These are phyloP conservation scores for Pomacea maculata DNA, from an alignment of 1,140 invertebrate species.

Conservation along the genomic window DNA sequence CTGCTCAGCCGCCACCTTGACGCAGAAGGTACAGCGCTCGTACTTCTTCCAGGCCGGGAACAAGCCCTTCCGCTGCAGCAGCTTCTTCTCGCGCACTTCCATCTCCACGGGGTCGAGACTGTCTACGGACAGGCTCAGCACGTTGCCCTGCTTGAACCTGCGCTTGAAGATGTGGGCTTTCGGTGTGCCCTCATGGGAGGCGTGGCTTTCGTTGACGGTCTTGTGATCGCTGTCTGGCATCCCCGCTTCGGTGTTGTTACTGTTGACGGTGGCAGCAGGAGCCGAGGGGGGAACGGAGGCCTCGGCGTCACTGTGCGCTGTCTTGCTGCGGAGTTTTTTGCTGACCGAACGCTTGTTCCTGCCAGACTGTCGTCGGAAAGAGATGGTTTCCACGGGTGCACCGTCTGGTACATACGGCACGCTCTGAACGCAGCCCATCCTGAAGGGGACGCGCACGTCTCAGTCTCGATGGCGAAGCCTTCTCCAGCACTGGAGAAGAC, in stretches of 20 bases:
- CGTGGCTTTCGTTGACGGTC: neutral
- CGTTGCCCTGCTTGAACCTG: neutral
- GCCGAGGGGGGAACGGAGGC: neutral
- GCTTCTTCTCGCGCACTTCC: constrained; percentile 18
- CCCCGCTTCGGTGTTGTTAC: neutral
- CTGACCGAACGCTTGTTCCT: constrained; percentile 16
- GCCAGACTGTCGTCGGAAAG: constrained; percentile 16
- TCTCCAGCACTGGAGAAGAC: too few relatives aligned
- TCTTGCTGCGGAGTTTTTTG: constrained; percentile 11
- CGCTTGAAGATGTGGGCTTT: neutral
- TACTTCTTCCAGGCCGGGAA: constrained; percentile 22
- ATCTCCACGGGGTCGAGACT: constrained; percentile 12
- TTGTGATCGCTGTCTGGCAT: too few relatives aligned
- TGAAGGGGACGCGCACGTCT: neutral
- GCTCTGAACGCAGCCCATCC: constrained; percentile 18
- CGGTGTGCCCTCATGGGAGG: neutral
- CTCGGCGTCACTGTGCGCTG: neutral
- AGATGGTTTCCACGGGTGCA: constrained; percentile 13
- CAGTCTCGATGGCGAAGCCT: neutral
- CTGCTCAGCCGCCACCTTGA: neutral
- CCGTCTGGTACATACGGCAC: constrained; percentile 19
- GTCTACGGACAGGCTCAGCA: constrained; percentile 19
- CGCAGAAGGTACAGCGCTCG: constrained; percentile 19
- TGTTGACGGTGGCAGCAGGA: neutral
- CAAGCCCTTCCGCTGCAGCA: neutral